Evolutionary conservation across 2,888 invertebrate species (phyloP), one percentile per base, ranked within the genome.

Genomic region (Nymphalis c-album): DNA sequence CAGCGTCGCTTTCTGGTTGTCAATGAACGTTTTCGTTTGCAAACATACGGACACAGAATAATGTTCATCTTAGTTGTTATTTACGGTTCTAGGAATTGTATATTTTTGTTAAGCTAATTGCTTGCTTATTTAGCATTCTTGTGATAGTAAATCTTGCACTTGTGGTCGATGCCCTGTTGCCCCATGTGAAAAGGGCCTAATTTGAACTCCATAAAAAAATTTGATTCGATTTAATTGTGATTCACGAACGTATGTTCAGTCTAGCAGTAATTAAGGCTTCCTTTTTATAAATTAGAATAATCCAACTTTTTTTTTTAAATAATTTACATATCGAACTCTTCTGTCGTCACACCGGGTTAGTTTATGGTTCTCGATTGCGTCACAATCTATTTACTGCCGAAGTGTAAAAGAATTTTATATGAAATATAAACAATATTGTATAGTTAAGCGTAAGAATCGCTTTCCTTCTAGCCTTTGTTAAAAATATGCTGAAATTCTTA

Each of bases 241-340:
- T 20, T 20, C 18, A 22, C 55, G 55, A 31, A 31, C 31, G 55
- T 57, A 31, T 57, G 35, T 57, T 57, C 55, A 35, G 55, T 57
- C 55, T 16, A 57, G 3, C 8, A 1, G 31, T 57, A 57, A 57
- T 57, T 57, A 57, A 57, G 55, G 55, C 55, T 57, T 55, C 55
- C 35, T 31, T 55, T 57, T 57, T 57, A n/a, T 57, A 57, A 57
- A 40, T 57, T 57, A 57, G 40, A 57, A 57, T 57, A 40, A 18
- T 40, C 57, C 35, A 35, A 16, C n/a, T 40, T 57, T 57, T 40
- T 40, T 35, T 57, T 57, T 18, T 40, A 10, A 40, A 22, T 55
- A 55, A 22, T 57, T 40, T 57, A 57, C 57, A 40, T 40, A 18
- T 20, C 57, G 40, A n/a, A 57, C 13, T 40, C 35, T 57, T 57